Percentiles rank a stretch among this genome's conserved stretches.
Conservation (phyloP, 2,797 vertebrate genomes). For the Merluccius polli region DNA sequence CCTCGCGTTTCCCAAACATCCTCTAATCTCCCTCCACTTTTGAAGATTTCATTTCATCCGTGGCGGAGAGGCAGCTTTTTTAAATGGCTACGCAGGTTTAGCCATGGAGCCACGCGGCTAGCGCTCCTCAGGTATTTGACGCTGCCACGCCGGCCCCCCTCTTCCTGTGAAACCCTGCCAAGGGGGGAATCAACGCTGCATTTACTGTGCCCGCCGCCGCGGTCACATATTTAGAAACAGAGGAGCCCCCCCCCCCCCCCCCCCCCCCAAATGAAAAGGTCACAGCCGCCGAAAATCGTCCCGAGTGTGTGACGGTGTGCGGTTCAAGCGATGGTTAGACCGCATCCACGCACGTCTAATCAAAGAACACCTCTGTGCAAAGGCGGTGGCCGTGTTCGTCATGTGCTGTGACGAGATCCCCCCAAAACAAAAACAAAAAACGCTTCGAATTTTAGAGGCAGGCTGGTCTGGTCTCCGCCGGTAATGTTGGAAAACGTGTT, state of each 20-base stretch:
- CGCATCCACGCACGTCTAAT: not conserved
- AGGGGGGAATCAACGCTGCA: constrained; percentile 31
- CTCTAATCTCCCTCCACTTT: not conserved
- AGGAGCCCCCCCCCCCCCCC: too few species aligned
- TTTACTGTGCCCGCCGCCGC: constrained; percentile 24
- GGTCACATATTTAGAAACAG: constrained; percentile 34
- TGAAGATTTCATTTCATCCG: constrained; percentile 2
- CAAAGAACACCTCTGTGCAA: constrained; percentile 2
- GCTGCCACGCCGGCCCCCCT: constrained; percentile 28
- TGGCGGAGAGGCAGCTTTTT: constrained; percentile 24
- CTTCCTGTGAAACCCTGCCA: constrained; percentile 26
- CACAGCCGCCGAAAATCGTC: not conserved
- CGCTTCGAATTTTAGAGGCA: too few species aligned
- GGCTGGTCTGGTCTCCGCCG: too few species aligned
- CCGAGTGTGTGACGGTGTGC: constrained; percentile 8
- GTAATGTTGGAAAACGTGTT: not conserved
- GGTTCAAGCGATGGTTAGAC: constrained; percentile 1
- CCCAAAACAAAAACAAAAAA: too few species aligned
- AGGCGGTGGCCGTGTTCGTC: not conserved
- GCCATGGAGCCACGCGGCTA: constrained; percentile 29
- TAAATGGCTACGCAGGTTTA: constrained; percentile 30
- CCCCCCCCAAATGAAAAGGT: not conserved
- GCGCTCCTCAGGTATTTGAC: constrained; percentile 32
- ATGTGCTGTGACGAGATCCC: not conserved
- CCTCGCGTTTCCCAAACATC: constrained; percentile 17